A percentile compares a stretch with the other conserved stretches of the same genome.
Evolutionary conservation across 2,888 invertebrate genomes (phyloP).

Genomic region (Spodoptera picta): DNA sequence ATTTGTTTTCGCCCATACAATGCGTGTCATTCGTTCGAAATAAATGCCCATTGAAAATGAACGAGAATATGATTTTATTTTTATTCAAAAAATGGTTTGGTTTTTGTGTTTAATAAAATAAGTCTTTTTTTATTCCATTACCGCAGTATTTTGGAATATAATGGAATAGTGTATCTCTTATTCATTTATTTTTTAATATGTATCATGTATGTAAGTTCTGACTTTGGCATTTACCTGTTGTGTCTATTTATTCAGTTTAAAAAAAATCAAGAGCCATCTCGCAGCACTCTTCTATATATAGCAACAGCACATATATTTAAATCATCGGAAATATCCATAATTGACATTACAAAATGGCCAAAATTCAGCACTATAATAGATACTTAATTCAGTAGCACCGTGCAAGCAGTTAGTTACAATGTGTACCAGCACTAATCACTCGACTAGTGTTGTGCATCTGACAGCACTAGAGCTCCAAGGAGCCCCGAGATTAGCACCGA

Average conservation of each 20-base stretch:
- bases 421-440: constrained; percentile 77
- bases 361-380: constrained; percentile 6
- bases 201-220: too few relatives aligned
- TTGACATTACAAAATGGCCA: constrained; percentile 21
- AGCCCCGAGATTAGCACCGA: constrained; percentile 57
- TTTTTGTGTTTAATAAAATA: background rate
- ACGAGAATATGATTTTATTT: background rate
- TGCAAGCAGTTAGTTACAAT: constrained; percentile 73
- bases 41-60: background rate
- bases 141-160: too few relatives aligned
- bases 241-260: too few relatives aligned
- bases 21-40: constrained; percentile 15
- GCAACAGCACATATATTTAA: too few relatives aligned
- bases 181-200: too few relatives aligned
- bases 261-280: too few relatives aligned
- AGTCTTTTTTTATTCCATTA: too few relatives aligned
- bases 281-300: too few relatives aligned
- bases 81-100: background rate
- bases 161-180: too few relatives aligned
- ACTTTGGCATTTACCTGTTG: too few relatives aligned
- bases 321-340: too few relatives aligned
- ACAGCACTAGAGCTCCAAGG: constrained; percentile 66
- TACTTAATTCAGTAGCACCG: constrained; percentile 54
- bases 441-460: constrained; percentile 68
- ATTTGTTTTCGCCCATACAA: constrained; percentile 18